Conservation (phyloP, 1,140 invertebrate genomes). For the Stegodyphus dumicola region DNA sequence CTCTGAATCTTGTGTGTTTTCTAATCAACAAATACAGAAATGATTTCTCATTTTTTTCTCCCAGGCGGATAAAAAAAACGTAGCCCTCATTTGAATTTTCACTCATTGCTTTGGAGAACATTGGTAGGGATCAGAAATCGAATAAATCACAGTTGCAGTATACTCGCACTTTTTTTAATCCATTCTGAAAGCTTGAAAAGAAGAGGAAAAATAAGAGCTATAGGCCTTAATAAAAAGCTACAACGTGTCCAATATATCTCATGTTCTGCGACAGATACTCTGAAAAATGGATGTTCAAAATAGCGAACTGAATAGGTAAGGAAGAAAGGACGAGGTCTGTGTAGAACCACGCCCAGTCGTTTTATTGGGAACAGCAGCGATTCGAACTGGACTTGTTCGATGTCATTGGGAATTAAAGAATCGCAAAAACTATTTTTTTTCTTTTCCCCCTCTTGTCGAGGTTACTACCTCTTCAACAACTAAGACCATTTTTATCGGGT, state of each 20-base stretch:
- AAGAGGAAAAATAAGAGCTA: too few species aligned
- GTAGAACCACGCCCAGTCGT: constrained; percentile 45
- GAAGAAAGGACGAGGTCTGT: constrained; percentile 2
- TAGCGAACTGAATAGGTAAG: constrained; percentile 43
- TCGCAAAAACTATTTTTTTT: constrained; percentile 27
- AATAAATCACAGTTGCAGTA: too few species aligned
- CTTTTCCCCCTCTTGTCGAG: background rate
- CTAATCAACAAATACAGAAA: too few species aligned
- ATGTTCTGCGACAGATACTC: constrained; percentile 27
- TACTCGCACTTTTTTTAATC: too few species aligned
- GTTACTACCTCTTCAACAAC: background rate
- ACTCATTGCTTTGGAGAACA: too few species aligned
- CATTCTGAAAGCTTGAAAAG: too few species aligned
- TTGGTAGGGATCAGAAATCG: too few species aligned
- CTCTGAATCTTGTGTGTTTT: too few species aligned
- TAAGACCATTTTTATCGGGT: constrained; percentile 39
- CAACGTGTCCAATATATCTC: constrained; percentile 44
- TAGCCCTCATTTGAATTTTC: too few species aligned
- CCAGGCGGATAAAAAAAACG: too few species aligned
- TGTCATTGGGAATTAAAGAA: constrained; percentile 58
- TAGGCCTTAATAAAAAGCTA: background rate
- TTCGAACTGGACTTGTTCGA: constrained; percentile 35
- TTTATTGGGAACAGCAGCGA: constrained; percentile 43
- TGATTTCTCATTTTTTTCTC: too few species aligned
- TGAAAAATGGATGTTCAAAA: constrained; percentile 53